phyloP scores from a whole-genome alignment of 1,140 invertebrate genomes.

The Limonius californicus region DNA sequence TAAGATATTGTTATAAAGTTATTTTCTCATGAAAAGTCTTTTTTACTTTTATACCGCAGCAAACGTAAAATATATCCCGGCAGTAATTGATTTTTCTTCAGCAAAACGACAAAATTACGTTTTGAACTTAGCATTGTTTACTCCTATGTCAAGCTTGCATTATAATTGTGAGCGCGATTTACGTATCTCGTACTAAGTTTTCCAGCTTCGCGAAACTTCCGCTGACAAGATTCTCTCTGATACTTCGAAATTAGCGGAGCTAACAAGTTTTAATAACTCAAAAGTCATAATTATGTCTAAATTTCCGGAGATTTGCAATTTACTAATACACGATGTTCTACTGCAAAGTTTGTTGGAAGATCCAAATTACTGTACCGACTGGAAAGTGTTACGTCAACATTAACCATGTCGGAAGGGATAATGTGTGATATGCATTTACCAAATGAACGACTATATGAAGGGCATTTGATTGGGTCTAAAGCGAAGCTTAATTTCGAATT shows the following conservation, averaged over 20 bases:
- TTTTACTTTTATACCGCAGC: no score
- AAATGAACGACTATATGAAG: no score
- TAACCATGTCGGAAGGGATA: background rate
- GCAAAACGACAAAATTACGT: background rate
- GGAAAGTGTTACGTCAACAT: background rate
- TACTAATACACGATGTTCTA: background rate
- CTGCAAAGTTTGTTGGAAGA: background rate
- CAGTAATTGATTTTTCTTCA: no score
- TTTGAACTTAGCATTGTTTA: background rate
- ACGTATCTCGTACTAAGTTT: background rate
- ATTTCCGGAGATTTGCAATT: background rate
- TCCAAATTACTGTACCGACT: background rate
- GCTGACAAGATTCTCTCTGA: background rate
- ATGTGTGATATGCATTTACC: no score
- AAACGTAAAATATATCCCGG: no score
- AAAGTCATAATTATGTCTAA: background rate
- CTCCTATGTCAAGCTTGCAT: background rate
- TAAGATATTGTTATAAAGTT: no score
- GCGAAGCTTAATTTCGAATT: no score
- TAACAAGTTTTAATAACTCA: constrained; percentile 4
- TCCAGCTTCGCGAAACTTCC: background rate
- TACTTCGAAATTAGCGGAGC: background rate
- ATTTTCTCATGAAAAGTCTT: no score
- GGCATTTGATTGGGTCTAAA: no score
- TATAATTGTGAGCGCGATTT: background rate